Percentiles rank a stretch among this genome's conserved stretches.
Evolutionary conservation across 1,140 invertebrate genomes (phyloP).

Genomic region (Apocrypta bakeri): DNA sequence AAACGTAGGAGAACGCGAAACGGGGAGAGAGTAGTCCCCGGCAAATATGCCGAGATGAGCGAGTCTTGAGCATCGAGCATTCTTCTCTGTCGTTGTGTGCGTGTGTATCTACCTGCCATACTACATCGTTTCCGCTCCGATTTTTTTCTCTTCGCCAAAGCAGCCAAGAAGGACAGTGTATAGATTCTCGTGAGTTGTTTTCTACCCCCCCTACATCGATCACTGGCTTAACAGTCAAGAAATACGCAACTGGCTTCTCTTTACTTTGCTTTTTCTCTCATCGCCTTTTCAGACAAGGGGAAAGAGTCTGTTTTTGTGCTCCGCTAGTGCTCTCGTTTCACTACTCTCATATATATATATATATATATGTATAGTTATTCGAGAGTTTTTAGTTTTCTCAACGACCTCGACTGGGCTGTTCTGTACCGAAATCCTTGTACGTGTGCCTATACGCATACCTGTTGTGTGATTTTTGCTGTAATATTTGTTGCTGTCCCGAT

Average conservation of each 20-base stretch:
- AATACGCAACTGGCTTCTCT: not conserved
- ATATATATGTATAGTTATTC: not conserved
- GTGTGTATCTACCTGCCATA: not conserved
- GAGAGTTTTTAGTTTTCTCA: not conserved
- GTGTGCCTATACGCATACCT: not conserved
- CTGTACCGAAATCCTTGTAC: not conserved
- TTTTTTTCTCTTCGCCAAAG: not conserved
- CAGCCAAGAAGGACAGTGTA: too few species aligned
- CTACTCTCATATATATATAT: too few species aligned
- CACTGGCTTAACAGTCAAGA: not conserved
- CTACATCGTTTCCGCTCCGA: not conserved
- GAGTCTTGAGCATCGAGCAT: not conserved
- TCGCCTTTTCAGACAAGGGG: not conserved
- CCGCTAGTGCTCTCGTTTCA: not conserved
- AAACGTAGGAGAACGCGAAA: too few species aligned
- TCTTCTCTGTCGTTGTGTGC: not conserved
- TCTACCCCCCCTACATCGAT: not conserved
- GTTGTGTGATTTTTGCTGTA: not conserved
- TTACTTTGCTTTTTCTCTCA: not conserved
- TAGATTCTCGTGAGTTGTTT: not conserved
- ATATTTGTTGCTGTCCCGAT: not conserved
- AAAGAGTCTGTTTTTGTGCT: not conserved
- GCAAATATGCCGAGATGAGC: not conserved
- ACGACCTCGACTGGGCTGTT: not conserved
- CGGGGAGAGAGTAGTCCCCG: not conserved